Evolutionary conservation across 23 tunicate species (phyloP).

Genomic region (Aplidium turbinatum): DNA sequence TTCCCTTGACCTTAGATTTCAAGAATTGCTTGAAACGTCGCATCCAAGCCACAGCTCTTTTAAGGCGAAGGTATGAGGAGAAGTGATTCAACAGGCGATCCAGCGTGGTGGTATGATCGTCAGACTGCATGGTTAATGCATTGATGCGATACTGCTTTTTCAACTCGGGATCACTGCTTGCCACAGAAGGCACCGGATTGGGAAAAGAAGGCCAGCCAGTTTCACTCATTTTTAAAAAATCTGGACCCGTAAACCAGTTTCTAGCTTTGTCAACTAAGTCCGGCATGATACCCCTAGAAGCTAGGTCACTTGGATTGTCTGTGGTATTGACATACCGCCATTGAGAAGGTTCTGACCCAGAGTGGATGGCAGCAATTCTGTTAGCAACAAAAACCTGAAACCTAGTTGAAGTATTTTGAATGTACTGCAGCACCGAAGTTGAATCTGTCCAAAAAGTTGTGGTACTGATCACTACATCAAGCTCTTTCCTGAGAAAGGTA

Average conservation of each 20-base stretch:
- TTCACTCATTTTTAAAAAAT: no score
- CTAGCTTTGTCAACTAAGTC: background rate
- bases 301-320: slow-evolving; percentile 6
- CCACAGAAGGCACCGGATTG: no score
- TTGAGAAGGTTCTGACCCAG: background rate
- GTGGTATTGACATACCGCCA: slow-evolving; percentile 34
- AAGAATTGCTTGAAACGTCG: no score
- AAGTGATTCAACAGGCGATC: no score
- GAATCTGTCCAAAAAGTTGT: slow-evolving; percentile 31
- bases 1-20: no score
- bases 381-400: slow-evolving; percentile 31
- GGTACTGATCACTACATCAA: background rate
- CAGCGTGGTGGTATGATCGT: no score
- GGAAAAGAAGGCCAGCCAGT: no score
- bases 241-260: slow-evolving; percentile 2
- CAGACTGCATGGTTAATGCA: no score
- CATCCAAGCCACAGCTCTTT: no score
- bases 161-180: no score
- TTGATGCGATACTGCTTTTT: no score
- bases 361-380: slow-evolving; percentile 19
- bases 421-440: slow-evolving; percentile 25
- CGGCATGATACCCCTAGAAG: slow-evolving; percentile 1
- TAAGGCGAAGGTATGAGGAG: no score
- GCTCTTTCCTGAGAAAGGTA: background rate
- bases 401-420: slow-evolving; percentile 13